Base-by-base conservation (phyloP, 2,888 invertebrate genomes). In the Scaptodrosophila latifasciaeformis region DNA sequence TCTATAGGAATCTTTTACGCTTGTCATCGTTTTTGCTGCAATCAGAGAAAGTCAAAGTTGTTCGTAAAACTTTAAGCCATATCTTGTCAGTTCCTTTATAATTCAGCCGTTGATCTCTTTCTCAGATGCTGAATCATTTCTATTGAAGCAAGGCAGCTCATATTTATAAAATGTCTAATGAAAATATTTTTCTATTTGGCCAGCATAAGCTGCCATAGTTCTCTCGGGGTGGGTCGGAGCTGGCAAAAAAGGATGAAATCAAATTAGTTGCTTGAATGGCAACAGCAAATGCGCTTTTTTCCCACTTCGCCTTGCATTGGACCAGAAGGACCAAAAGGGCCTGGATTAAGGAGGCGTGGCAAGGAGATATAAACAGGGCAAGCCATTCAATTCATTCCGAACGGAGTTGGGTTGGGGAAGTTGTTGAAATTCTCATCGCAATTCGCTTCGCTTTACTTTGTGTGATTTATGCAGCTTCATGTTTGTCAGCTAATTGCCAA, bases 131-230 rank as follows among this genome's bases (percentile, higher is more conserved):
- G n/a, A n/a, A n/a, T n/a, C n/a, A n/a, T n/a, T n/a, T n/a, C n/a
- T n/a, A n/a, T n/a, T n/a, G n/a, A 13, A 37, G 37, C 37, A 7
- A 24, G 24, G 24, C 70, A 62, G 68, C 67, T 74, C 72, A 74
- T 74, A 74, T 74, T 77, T 74, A 70, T 69, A 66, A 74, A 74
- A 77, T 66, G 74, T 74, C 77, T 77, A 77, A 74, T 74, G 77
- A 77, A 74, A 74, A 70, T 74, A 74, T 74, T 77, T 74, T 60
- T 10, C 68, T 65, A 45, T 45, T 21, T n/a, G 35, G 15, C 46
- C 42, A 15, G 21, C 15, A 47, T 50, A 54, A 47, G 58, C 53
- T 61, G 54, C 49, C 24, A 9, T 37, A 2, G 17, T 18, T 10
- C 15, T 40, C n/a, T 10, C 40, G 17, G 24, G 4, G n/a, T n/a